A percentile compares a stretch with the other conserved stretches of the same genome.
These are phyloP conservation scores for Venturia canescens DNA, from an alignment of 1,140 invertebrate genomes.

Conservation along the genomic window DNA sequence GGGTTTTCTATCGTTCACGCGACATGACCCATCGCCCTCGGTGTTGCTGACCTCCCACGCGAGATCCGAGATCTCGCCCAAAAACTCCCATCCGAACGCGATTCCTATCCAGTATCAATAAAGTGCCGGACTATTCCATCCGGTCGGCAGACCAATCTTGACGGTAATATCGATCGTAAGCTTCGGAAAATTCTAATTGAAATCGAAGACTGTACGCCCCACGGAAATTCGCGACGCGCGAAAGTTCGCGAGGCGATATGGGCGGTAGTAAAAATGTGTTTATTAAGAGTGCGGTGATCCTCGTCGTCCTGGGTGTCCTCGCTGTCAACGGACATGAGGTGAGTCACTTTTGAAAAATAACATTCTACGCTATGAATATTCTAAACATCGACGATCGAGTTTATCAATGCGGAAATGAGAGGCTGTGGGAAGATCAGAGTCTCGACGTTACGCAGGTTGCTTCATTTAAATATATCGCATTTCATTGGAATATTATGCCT, in stretches of 20 bases:
- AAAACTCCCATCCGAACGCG: not conserved
- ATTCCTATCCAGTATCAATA: not conserved
- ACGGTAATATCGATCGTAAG: not conserved
- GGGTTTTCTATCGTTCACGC: not conserved
- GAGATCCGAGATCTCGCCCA: not conserved
- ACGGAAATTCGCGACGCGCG: not conserved
- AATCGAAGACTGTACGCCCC: not conserved
- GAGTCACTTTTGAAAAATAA: slow-evolving; percentile 19
- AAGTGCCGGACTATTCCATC: not conserved
- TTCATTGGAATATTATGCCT: slow-evolving; percentile 6
- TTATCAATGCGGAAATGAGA: not conserved
- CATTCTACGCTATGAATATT: not conserved
- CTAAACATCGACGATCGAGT: not conserved
- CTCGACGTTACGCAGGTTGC: not conserved
- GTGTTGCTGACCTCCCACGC: not conserved
- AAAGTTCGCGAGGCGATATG: slow-evolving; percentile 23
- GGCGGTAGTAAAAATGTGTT: slow-evolving; percentile 41
- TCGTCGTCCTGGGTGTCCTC: slow-evolving; percentile 33
- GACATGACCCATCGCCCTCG: slow-evolving; percentile 20
- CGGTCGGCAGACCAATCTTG: not conserved
- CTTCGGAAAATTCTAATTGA: not conserved
- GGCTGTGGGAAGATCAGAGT: not conserved
- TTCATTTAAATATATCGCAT: not conserved
- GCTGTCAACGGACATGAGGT: slow-evolving; percentile 40
- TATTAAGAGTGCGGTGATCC: slow-evolving; percentile 47